Evolutionary conservation across 1,140 invertebrate species (phyloP).

Genomic region (Nebria ingens): DNA sequence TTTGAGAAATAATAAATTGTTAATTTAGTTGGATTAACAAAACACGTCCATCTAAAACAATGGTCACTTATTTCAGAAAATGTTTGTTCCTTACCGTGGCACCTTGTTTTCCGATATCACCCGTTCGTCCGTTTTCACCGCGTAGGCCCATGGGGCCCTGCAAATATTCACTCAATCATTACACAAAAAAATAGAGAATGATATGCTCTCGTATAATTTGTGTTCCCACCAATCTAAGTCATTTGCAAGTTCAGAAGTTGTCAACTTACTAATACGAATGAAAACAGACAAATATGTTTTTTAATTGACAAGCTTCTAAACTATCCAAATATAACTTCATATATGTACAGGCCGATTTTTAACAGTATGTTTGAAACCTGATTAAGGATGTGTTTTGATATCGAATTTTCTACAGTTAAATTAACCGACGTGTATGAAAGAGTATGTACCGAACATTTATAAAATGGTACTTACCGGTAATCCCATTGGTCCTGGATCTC

Average conservation of each 20-base stretch:
- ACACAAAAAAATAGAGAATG: background rate
- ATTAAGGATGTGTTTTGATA: too few relatives aligned
- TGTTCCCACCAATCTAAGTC: background rate
- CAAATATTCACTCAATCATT: background rate
- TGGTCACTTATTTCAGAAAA: slow-evolving; percentile 13
- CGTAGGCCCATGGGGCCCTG: slow-evolving; percentile 82
- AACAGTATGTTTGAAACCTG: too few relatives aligned
- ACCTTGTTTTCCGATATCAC: slow-evolving; percentile 64
- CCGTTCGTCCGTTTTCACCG: slow-evolving; percentile 64
- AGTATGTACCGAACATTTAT: too few relatives aligned
- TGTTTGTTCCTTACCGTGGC: slow-evolving; percentile 57
- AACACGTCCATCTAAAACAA: slow-evolving; percentile 9
- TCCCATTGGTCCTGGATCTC: slow-evolving; percentile 88
- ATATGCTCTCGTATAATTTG: too few relatives aligned
- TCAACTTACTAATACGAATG: too few relatives aligned
- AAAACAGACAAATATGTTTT: too few relatives aligned
- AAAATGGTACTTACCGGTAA: slow-evolving; percentile 68
- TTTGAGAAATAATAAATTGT: slow-evolving; percentile 4
- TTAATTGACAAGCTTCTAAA: too few relatives aligned
- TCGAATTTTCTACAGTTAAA: too few relatives aligned
- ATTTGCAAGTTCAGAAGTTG: too few relatives aligned
- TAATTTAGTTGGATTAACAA: slow-evolving; percentile 10
- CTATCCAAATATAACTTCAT: too few relatives aligned
- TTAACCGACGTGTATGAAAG: too few relatives aligned
- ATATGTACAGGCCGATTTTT: too few relatives aligned